Evolutionary conservation across 2,888 invertebrate genomes (phyloP).

Genomic region (Erebia epiphron): DNA sequence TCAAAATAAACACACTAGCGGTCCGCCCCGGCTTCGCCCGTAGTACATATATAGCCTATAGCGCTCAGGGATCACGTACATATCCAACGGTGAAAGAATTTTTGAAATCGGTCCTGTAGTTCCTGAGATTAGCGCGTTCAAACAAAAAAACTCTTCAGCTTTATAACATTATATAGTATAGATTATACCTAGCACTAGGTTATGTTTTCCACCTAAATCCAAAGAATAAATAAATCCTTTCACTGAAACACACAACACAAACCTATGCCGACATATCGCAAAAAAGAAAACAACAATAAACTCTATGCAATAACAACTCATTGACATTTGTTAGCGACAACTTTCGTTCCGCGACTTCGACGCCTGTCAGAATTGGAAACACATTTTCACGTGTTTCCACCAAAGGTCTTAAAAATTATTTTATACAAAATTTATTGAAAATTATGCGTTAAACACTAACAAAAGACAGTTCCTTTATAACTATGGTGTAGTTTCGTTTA

Average conservation of each 20-base stretch:
- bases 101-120: no score
- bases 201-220: no score
- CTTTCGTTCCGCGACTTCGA: conserved; percentile 25
- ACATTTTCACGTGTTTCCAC: background rate
- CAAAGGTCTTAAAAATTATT: background rate
- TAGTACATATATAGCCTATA: no score
- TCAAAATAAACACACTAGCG: no score
- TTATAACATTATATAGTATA: no score
- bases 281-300: conserved; percentile 27
- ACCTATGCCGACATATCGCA: conserved; percentile 15
- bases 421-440: background rate
- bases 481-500: conserved; percentile 3
- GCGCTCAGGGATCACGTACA: no score
- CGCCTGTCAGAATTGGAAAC: conserved; percentile 22
- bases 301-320: conserved; percentile 1
- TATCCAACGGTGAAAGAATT: no score
- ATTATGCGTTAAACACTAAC: background rate
- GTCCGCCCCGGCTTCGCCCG: no score
- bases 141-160: no score
- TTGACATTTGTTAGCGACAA: conserved; percentile 9
- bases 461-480: background rate
- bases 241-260: conserved; percentile 23
- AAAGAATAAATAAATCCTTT: no score
- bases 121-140: no score
- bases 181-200: no score